A percentile compares a stretch with the other conserved stretches of the same genome.
These are phyloP conservation scores for Emydocephalus ijimae DNA, from an alignment of 2,113 vertebrate species.

Conservation along the genomic window DNA sequence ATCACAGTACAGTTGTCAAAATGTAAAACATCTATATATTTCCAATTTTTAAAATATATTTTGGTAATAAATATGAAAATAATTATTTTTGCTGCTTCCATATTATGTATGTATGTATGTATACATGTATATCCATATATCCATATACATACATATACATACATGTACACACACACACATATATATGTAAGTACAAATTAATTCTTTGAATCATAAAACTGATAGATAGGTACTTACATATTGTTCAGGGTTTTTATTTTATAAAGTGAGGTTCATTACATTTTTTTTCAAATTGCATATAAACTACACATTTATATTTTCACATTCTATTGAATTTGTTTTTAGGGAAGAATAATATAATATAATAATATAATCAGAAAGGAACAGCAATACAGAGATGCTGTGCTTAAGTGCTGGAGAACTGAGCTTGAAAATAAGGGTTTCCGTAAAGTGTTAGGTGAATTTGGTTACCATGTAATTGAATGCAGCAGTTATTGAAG, in stretches of 20 bases:
- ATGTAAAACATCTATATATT: neutral
- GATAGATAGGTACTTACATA: too few relatives aligned
- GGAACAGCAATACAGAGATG: neutral
- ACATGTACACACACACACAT: too few relatives aligned
- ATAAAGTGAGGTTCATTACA: too few relatives aligned
- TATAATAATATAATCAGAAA: neutral
- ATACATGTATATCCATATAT: too few relatives aligned
- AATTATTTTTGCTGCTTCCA: neutral
- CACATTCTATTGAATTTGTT: neutral
- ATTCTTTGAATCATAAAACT: too few relatives aligned
- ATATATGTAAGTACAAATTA: too few relatives aligned
- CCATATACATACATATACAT: too few relatives aligned
- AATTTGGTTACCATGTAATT: neutral
- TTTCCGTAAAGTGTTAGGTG: neutral
- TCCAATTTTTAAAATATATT: neutral
- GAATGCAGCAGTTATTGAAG: neutral
- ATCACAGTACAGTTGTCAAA: slow-evolving; percentile 1
- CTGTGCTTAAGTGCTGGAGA: neutral
- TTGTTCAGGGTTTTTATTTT: too few relatives aligned
- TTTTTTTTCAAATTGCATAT: neutral
- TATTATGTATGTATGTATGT: neutral
- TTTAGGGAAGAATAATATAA: neutral
- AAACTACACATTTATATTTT: neutral
- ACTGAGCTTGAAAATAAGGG: neutral
- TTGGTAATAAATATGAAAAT: neutral